Conservation (phyloP, 1,140 invertebrate genomes). For the Sesamia nonagrioides region DNA sequence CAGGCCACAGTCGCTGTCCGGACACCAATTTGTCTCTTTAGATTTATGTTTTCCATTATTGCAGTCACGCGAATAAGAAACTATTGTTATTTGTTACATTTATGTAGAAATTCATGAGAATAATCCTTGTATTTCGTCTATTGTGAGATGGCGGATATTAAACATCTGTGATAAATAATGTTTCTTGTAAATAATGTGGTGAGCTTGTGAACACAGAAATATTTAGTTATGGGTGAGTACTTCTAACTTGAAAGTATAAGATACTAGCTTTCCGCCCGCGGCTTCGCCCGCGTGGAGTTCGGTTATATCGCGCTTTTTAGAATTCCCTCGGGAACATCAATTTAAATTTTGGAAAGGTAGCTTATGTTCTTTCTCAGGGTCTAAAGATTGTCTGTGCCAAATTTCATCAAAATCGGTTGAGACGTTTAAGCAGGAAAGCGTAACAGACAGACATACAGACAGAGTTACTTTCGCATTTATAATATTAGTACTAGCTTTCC, state of each 20-base stretch:
- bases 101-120: conserved; percentile 43
- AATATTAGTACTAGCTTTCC: no score
- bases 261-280: no score
- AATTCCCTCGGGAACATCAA: no score
- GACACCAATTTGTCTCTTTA: conserved; percentile 67
- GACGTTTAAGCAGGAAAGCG: no score
- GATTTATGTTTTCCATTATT: conserved; percentile 72
- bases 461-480: no score
- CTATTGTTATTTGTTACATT: conserved; percentile 46
- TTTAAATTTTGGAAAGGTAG: no score
- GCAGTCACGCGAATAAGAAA: conserved; percentile 56
- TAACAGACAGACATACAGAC: no score
- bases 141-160: conserved; percentile 37
- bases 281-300: no score
- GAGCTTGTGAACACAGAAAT: not conserved
- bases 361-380: no score
- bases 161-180: conserved; percentile 40
- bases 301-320: no score
- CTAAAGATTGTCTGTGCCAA: no score
- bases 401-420: no score
- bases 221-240: not conserved
- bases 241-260: not conserved
- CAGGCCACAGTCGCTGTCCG: conserved; percentile 63
- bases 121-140: conserved; percentile 45
- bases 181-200: conserved; percentile 3